Evolutionary conservation across 2,113 vertebrate species (phyloP).

Genomic region (Seriola rivoliana): DNA sequence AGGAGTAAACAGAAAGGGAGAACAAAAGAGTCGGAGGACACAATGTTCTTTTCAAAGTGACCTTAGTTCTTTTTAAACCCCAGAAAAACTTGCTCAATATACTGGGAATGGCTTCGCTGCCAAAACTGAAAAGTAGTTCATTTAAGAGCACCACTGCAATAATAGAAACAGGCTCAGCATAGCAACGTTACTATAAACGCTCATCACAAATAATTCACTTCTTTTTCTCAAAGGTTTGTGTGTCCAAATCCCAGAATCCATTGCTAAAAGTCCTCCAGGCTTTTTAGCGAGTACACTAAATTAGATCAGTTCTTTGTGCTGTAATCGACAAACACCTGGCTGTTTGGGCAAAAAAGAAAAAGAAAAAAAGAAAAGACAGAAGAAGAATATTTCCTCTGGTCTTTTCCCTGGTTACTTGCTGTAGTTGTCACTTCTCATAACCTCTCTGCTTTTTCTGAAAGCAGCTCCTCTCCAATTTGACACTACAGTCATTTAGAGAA

Average conservation of each 20-base stretch:
- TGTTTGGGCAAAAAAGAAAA: slow-evolving; percentile 1
- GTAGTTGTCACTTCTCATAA: slow-evolving; percentile 21
- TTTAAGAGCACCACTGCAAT: slow-evolving; percentile 18
- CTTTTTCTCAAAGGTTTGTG: not conserved
- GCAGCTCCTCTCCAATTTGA: not conserved
- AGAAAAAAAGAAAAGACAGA: slow-evolving; percentile 12
- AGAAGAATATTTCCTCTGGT: slow-evolving; percentile 3
- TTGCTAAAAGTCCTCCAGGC: slow-evolving; percentile 7
- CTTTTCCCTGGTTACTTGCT: not conserved
- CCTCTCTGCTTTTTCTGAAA: slow-evolving; percentile 1
- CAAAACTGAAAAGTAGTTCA: slow-evolving; percentile 3
- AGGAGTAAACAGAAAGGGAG: slow-evolving; percentile 35
- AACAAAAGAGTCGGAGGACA: slow-evolving; percentile 35
- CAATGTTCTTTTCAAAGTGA: slow-evolving; percentile 53
- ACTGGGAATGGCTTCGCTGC: not conserved
- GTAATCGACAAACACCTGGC: slow-evolving; percentile 25
- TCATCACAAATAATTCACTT: slow-evolving; percentile 17
- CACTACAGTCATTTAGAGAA: slow-evolving; percentile 26
- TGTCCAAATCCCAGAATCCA: slow-evolving; percentile 14
- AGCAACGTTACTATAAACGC: slow-evolving; percentile 3
- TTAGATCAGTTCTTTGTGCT: slow-evolving; percentile 30
- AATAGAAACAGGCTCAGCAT: slow-evolving; percentile 8
- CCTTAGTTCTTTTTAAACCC: slow-evolving; percentile 21
- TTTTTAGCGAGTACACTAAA: not conserved
- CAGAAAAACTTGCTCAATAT: slow-evolving; percentile 16